These are phyloP conservation scores for Phallusia fumigata DNA, from an alignment of 23 tunicate species.

Conservation along the genomic window DNA sequence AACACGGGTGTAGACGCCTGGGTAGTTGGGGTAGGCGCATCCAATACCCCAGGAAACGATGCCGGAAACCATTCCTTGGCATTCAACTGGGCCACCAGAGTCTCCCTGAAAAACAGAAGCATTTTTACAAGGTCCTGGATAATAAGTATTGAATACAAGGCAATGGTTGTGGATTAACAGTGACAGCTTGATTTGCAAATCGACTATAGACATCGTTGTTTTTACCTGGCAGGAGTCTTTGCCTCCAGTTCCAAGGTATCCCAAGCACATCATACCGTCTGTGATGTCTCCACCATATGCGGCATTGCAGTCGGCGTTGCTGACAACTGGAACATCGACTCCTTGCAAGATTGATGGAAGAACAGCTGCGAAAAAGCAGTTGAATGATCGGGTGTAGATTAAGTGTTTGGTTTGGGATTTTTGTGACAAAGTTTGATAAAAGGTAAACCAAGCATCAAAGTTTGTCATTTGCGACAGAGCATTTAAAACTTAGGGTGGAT, in stretches of 20 bases:
- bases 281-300: slow-evolving; percentile 44
- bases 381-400: too few species aligned
- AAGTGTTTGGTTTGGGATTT: background rate
- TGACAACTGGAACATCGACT: slow-evolving; percentile 33
- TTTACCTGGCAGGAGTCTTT: slow-evolving; percentile 71
- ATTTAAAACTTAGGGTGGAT: too few species aligned
- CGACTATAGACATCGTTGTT: too few species aligned
- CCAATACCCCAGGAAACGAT: slow-evolving; percentile 84
- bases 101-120: slow-evolving; percentile 62
- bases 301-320: slow-evolving; percentile 42
- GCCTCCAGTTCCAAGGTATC: slow-evolving; percentile 43
- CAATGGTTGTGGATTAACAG: too few species aligned
- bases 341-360: background rate
- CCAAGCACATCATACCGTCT: slow-evolving; percentile 63
- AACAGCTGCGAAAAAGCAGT: background rate
- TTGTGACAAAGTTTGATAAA: too few species aligned
- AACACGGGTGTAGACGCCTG: slow-evolving; percentile 93
- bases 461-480: too few species aligned
- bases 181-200: too few species aligned
- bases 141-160: too few species aligned
- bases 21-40: slow-evolving; percentile 78
- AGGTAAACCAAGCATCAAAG: too few species aligned
- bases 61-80: slow-evolving; percentile 66
- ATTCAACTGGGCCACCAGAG: slow-evolving; percentile 94
- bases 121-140: too few species aligned